Evolutionary conservation across 2,113 vertebrate species (phyloP).

Genomic region (Thinocorus orbignyianus): DNA sequence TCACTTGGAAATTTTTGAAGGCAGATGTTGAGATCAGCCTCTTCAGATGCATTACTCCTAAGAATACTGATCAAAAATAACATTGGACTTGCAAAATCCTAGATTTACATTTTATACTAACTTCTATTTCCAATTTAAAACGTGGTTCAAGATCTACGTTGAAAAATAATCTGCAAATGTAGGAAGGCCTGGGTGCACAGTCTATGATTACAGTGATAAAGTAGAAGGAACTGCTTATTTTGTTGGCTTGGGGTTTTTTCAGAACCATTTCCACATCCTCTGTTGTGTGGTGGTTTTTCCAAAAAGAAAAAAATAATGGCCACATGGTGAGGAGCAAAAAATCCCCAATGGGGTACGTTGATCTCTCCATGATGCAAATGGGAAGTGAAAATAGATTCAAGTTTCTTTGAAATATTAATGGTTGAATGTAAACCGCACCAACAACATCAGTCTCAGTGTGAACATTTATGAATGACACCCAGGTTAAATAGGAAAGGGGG

Average conservation of each 20-base stretch:
- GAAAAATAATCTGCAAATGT: conserved; percentile 15
- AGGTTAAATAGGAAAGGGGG: neutral
- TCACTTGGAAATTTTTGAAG: neutral
- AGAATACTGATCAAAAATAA: neutral
- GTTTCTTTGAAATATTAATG: conserved; percentile 13
- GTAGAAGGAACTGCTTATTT: conserved; percentile 44
- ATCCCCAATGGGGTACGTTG: neutral
- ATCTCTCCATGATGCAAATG: neutral
- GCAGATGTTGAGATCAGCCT: neutral
- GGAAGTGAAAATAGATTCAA: conserved; percentile 42
- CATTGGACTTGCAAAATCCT: neutral
- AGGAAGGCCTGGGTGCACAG: neutral
- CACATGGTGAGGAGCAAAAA: neutral
- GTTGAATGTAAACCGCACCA: neutral
- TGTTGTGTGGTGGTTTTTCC: neutral
- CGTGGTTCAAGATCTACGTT: neutral
- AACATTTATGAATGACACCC: neutral
- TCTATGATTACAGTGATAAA: conserved; percentile 26
- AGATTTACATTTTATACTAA: neutral
- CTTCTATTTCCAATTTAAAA: conserved; percentile 6
- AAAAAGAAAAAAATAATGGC: neutral
- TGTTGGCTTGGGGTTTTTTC: neutral
- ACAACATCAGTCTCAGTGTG: neutral
- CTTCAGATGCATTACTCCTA: neutral
- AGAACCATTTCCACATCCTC: conserved; percentile 52